A percentile compares a stretch with the other conserved stretches of the same genome.
Evolutionary conservation across 2,113 vertebrate genomes (phyloP).

Genomic region (Lasiurus cinereus): DNA sequence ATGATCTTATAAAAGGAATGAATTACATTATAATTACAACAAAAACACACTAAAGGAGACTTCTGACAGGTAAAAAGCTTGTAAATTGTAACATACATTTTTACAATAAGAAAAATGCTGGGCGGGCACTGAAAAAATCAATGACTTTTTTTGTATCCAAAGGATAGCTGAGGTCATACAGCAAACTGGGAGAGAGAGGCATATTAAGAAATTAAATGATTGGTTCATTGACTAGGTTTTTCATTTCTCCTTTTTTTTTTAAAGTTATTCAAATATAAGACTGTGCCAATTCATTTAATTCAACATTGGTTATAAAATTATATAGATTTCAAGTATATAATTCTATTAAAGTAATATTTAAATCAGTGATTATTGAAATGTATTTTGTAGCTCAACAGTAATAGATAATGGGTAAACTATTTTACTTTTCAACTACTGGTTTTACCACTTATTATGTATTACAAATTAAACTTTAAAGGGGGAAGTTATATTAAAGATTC

Average conservation of each 20-base stretch:
- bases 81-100: too few relatives aligned
- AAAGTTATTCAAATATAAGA: neutral
- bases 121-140: too few relatives aligned
- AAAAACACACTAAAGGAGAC: too few relatives aligned
- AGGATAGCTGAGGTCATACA: too few relatives aligned
- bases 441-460: neutral
- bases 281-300: neutral
- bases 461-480: neutral
- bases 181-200: too few relatives aligned
- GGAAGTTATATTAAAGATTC: neutral
- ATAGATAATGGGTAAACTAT: neutral
- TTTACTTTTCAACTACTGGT: neutral
- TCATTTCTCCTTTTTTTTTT: neutral
- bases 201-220: neutral
- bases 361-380: conserved; percentile 33
- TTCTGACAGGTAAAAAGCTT: too few relatives aligned
- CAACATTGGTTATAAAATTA: too few relatives aligned
- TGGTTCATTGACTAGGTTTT: neutral
- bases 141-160: too few relatives aligned
- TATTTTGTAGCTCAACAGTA: neutral
- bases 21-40: too few relatives aligned
- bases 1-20: too few relatives aligned
- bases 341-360: neutral
- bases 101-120: too few relatives aligned
- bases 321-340: neutral